Conservation (phyloP, 2,888 invertebrate genomes). For the Cephus spinipes region DNA sequence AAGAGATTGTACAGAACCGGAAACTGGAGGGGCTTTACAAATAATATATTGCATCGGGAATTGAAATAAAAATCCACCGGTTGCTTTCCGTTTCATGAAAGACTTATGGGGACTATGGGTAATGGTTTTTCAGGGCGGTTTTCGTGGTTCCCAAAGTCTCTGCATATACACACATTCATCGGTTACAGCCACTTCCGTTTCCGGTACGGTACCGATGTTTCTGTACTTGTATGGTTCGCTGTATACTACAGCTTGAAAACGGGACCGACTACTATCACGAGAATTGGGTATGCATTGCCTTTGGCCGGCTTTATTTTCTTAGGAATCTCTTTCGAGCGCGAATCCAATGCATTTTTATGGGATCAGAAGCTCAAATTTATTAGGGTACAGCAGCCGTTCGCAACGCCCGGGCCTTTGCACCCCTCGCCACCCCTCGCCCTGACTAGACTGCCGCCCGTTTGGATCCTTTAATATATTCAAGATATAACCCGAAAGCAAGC, state of each 20-base stretch:
- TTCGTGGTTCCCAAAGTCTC: neutral
- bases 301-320: constrained; percentile 44
- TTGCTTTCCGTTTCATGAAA: constrained; percentile 48
- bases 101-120: constrained; percentile 29
- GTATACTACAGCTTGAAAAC: neutral
- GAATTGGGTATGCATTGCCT: constrained; percentile 49
- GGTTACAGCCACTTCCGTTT: constrained; percentile 23
- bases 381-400: constrained; percentile 44
- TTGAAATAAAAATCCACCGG: constrained; percentile 62
- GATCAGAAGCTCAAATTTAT: constrained; percentile 57
- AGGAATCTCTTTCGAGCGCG: constrained; percentile 33
- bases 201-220: constrained; percentile 9
- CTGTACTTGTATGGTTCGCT: neutral
- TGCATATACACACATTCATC: neutral
- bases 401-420: constrained; percentile 28
- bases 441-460: constrained; percentile 23
- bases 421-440: constrained; percentile 14
- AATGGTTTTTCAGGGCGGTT: constrained; percentile 7
- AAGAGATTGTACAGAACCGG: neutral
- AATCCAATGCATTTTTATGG: constrained; percentile 61
- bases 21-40: constrained; percentile 28
- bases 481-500: constrained; percentile 40
- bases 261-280: constrained; percentile 7
- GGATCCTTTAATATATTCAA: constrained; percentile 48
- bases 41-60: constrained; percentile 48